Percentiles rank a stretch among this genome's conserved stretches.
These are phyloP conservation scores for Megathymus violae DNA, from an alignment of 1,140 invertebrate species.

Conservation along the genomic window DNA sequence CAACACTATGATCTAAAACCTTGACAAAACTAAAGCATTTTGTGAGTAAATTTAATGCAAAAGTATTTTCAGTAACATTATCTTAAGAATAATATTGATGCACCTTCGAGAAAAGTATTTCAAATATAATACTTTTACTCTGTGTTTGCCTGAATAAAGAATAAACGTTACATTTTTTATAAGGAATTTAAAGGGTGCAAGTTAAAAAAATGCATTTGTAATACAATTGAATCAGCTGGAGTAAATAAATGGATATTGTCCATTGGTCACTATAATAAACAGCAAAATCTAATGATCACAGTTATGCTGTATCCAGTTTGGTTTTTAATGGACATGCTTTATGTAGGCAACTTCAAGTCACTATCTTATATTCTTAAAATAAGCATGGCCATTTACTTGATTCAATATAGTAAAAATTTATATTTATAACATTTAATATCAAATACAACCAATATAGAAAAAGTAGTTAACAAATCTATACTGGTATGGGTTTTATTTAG, in stretches of 20 bases:
- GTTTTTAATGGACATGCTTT: neutral
- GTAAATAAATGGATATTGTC: too few species aligned
- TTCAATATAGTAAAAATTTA: slow-evolving; percentile 26
- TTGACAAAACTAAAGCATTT: neutral
- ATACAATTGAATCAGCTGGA: too few species aligned
- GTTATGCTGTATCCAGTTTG: slow-evolving; percentile 3
- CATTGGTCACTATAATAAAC: too few species aligned
- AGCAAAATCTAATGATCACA: slow-evolving; percentile 10
- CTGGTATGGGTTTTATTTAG: slow-evolving; percentile 45
- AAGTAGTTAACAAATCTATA: slow-evolving; percentile 28
- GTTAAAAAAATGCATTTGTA: too few species aligned
- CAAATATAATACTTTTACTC: too few species aligned
- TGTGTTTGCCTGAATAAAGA: too few species aligned
- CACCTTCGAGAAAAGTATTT: too few species aligned
- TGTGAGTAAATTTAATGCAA: too few species aligned
- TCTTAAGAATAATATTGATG: neutral
- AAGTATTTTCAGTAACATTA: neutral
- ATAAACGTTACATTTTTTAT: too few species aligned
- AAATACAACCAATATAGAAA: slow-evolving; percentile 54
- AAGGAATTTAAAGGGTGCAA: too few species aligned
- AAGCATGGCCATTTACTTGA: slow-evolving; percentile 1
- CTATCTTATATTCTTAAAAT: slow-evolving; percentile 2
- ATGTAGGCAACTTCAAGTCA: neutral
- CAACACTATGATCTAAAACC: too few species aligned
- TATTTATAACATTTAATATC: slow-evolving; percentile 53